Base-by-base conservation (phyloP, 2,797 vertebrate genomes). In the Champsocephalus esox region DNA sequence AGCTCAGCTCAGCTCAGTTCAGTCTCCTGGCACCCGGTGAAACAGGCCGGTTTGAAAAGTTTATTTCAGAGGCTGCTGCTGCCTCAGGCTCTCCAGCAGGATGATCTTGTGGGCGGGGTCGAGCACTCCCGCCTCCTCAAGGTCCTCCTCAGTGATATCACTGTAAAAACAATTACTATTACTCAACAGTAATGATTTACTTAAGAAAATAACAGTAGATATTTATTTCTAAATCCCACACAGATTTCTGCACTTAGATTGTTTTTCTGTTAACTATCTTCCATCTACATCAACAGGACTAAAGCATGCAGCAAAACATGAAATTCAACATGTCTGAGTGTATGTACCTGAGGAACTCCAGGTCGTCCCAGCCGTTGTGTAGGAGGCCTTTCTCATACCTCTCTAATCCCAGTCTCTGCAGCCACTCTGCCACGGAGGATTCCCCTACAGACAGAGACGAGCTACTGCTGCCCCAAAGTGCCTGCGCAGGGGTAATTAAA, bases 281-380 rank as follows among this genome's bases (percentile, higher is more conserved):
- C 1, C 3, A 16, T 54, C 19, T 12, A 28, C 5, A 55, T 38
- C 21, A 13, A 45, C 3, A 43, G 32, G 32, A 12, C 14, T 19
- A 17, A 14, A 32, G 28, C 61, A 72, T 50, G n/a, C 11, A 17
- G 3, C 9, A 38, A 32, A 43, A 3, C 17, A 19, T 17, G 43
- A 16, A 50, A 13, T 10, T 12, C 32, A 52, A 2, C 48, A 14
- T 19, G 41, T 67, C 32, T 52, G 50, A 24, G 60, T 66, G 10
- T 19, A 2, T 16, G 68, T 87, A 98, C 98, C 98, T 98, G 90
- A 99, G 97, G 90, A 99, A 99, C 88, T 99, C 98, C 83, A 99
- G 94, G 89, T 99, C 98, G 0, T 99, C 98, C 98, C 98, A 99
- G 92, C 98, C 98, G 3, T 99, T 98, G 92, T 96, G 97, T 65